Evolutionary conservation across 1,140 invertebrate genomes (phyloP).

Genomic region (Dryas iulia): DNA sequence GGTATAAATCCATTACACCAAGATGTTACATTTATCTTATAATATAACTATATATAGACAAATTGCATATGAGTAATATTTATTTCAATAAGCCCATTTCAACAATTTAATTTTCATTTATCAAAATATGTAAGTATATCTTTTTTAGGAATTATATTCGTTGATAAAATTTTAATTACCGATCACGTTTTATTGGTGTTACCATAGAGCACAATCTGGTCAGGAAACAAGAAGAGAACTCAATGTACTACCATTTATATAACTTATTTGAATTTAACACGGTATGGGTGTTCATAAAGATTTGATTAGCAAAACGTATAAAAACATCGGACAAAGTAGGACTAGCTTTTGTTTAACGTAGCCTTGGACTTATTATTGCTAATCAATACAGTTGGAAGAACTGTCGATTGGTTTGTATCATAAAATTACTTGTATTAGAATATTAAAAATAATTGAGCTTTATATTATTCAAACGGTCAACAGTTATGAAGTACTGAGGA

Average conservation of each 20-base stretch:
- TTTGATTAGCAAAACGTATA: no score
- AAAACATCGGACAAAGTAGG: background rate
- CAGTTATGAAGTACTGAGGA: background rate
- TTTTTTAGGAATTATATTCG: conserved; percentile 68
- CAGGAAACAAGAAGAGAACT: background rate
- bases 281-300: no score
- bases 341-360: conserved; percentile 6
- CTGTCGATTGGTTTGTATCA: background rate
- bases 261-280: no score
- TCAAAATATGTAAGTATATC: conserved; percentile 60
- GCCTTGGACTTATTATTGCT: background rate
- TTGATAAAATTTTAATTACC: conserved; percentile 46
- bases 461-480: background rate
- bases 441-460: background rate
- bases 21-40: conserved; percentile 46
- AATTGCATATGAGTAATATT: conserved; percentile 56
- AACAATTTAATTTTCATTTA: conserved; percentile 59
- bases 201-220: background rate
- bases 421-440: background rate
- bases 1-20: conserved; percentile 60
- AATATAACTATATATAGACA: conserved; percentile 51
- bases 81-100: conserved; percentile 58
- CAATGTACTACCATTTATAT: background rate
- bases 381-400: background rate
- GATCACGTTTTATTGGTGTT: conserved; percentile 23